Evolutionary conservation across 2,888 invertebrate species (phyloP).

Genomic region (Julus scanicus): DNA sequence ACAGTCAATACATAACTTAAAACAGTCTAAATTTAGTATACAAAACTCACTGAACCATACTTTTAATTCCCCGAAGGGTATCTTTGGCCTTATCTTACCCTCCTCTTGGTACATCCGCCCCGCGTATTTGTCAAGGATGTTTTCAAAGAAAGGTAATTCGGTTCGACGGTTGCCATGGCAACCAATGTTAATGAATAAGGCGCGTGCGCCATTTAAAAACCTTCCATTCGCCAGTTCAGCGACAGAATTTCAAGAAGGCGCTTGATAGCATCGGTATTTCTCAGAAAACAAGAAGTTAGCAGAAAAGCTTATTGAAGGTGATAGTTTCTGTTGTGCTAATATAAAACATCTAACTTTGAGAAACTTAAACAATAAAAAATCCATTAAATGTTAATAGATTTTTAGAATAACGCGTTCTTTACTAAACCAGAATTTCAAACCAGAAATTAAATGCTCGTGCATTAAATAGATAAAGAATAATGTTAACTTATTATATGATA

Average conservation of each 20-base stretch:
- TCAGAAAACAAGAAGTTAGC: not conserved
- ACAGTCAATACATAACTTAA: too few relatives aligned
- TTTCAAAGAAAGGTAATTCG: too few relatives aligned
- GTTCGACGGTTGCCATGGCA: not conserved
- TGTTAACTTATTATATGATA: too few relatives aligned
- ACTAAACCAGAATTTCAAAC: not conserved
- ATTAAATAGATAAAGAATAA: not conserved
- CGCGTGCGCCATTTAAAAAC: not conserved
- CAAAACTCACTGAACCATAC: too few relatives aligned
- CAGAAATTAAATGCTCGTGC: not conserved
- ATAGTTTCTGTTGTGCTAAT: not conserved
- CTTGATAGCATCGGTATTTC: not conserved
- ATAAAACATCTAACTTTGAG: too few relatives aligned
- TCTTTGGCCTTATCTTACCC: too few relatives aligned
- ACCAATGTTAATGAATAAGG: not conserved
- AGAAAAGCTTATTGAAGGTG: not conserved
- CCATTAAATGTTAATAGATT: not conserved
- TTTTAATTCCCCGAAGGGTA: too few relatives aligned
- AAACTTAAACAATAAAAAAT: not conserved
- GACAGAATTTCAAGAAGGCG: not conserved
- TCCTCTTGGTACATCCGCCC: too few relatives aligned
- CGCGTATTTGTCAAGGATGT: too few relatives aligned
- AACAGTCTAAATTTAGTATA: too few relatives aligned
- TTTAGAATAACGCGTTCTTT: not conserved
- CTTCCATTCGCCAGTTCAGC: not conserved